phyloP scores from a whole-genome alignment of 2,888 invertebrate species.

The Eilema griseolum region DNA sequence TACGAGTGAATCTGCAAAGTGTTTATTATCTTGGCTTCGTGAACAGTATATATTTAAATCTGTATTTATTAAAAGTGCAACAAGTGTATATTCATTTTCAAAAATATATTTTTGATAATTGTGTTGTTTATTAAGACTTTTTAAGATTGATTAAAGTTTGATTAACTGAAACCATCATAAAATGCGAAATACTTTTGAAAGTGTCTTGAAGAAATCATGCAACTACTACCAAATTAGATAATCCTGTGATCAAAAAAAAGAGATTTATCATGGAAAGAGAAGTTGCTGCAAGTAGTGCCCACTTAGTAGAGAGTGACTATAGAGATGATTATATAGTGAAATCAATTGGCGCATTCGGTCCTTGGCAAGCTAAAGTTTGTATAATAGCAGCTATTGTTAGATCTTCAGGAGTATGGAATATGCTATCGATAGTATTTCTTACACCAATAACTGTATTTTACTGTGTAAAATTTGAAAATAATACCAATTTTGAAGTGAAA shows the following conservation, averaged over 20 bases:
- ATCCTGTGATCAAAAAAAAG: neutral
- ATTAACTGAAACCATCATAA: neutral
- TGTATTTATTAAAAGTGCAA: neutral
- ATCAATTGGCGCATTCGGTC: slow-evolving; percentile 66
- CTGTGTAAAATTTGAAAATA: slow-evolving; percentile 55
- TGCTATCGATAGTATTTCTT: slow-evolving; percentile 64
- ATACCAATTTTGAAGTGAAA: slow-evolving; percentile 39
- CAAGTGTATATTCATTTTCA: neutral
- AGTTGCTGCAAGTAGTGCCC: slow-evolving; percentile 27
- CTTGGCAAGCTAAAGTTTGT: slow-evolving; percentile 65
- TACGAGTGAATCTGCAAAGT: slow-evolving; percentile 1
- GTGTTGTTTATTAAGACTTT: neutral
- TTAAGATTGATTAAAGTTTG: neutral
- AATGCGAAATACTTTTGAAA: slow-evolving; percentile 29
- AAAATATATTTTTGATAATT: neutral
- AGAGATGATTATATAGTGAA: slow-evolving; percentile 66
- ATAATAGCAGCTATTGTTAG: slow-evolving; percentile 55
- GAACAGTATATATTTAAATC: neutral
- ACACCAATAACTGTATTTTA: slow-evolving; percentile 60
- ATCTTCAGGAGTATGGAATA: slow-evolving; percentile 62
- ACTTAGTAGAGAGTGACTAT: slow-evolving; percentile 34
- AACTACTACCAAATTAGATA: neutral
- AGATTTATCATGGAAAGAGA: slow-evolving; percentile 39
- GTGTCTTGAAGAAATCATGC: slow-evolving; percentile 23
- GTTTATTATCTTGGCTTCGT: neutral